Evolutionary conservation across 2,113 vertebrate genomes (phyloP).

Genomic region (Cephalopterus ornatus): DNA sequence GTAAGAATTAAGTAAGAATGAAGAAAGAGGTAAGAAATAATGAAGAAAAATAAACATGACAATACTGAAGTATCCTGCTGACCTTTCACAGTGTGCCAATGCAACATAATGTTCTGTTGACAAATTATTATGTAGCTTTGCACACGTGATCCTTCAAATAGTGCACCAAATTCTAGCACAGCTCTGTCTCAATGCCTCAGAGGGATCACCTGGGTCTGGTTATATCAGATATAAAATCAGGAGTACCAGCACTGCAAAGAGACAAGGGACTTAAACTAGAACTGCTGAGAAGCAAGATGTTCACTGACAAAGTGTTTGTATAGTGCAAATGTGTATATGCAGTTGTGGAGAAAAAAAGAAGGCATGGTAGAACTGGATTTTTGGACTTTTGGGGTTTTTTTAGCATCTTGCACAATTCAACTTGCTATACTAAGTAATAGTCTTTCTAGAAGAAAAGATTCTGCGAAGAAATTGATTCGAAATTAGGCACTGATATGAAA

Average conservation of each 20-base stretch:
- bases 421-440: background rate
- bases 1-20: background rate
- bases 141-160: rapidly evolving
- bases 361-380: background rate
- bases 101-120: background rate
- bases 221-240: background rate
- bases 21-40: background rate
- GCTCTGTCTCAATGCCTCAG: background rate
- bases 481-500: background rate
- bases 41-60: background rate
- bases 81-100: background rate
- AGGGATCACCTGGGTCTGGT: background rate
- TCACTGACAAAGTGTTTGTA: background rate
- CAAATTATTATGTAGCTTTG: background rate
- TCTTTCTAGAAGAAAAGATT: background rate
- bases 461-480: background rate
- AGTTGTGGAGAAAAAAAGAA: background rate
- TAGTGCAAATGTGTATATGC: background rate
- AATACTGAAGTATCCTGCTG: background rate
- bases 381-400: background rate
- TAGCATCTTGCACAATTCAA: background rate
- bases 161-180: background rate
- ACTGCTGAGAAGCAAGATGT: background rate
- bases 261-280: background rate
- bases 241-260: background rate